phyloP scores from a whole-genome alignment of 1,140 invertebrate species.

The Drosophila setifemur region DNA sequence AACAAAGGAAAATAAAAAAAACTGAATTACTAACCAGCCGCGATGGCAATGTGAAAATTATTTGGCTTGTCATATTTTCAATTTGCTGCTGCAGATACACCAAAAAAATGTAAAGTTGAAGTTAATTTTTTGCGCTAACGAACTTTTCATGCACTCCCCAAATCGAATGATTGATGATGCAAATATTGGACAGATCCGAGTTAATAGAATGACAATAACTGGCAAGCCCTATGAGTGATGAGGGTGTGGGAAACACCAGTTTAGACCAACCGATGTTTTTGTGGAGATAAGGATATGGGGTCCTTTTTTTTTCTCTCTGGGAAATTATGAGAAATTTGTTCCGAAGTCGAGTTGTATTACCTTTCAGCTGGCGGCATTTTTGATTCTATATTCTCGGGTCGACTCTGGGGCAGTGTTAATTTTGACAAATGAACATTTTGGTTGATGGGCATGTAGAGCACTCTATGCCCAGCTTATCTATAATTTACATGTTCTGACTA shows the following conservation, averaged over 20 bases:
- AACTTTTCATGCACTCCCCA: conserved; percentile 36
- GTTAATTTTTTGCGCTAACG: conserved; percentile 46
- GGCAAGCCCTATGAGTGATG: conserved; percentile 22
- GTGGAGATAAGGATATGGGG: conserved; percentile 14
- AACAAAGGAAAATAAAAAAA: conserved; percentile 25
- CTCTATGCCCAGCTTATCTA: conserved; percentile 33
- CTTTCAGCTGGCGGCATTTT: conserved; percentile 27
- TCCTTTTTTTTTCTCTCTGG: too few species aligned
- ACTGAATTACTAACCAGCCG: conserved; percentile 64
- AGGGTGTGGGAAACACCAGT: conserved; percentile 25
- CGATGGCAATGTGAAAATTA: conserved; percentile 71
- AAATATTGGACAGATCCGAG: neutral
- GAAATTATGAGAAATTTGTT: conserved; percentile 12
- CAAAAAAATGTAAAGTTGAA: conserved; percentile 26
- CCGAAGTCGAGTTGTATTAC: neutral
- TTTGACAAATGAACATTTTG: conserved; percentile 78
- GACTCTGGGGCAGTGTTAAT: conserved; percentile 61
- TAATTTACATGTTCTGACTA: conserved; percentile 72
- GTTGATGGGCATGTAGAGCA: conserved; percentile 63
- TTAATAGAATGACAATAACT: conserved; percentile 41
- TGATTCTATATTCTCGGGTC: conserved; percentile 36
- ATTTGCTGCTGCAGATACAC: conserved; percentile 2
- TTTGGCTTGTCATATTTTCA: conserved; percentile 3
- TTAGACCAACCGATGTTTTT: conserved; percentile 23
- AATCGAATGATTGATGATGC: conserved; percentile 36